Evolutionary conservation across 2,888 invertebrate genomes (phyloP), one percentile per base, ranked within the genome.

Genomic region (Brachyptera risi): DNA sequence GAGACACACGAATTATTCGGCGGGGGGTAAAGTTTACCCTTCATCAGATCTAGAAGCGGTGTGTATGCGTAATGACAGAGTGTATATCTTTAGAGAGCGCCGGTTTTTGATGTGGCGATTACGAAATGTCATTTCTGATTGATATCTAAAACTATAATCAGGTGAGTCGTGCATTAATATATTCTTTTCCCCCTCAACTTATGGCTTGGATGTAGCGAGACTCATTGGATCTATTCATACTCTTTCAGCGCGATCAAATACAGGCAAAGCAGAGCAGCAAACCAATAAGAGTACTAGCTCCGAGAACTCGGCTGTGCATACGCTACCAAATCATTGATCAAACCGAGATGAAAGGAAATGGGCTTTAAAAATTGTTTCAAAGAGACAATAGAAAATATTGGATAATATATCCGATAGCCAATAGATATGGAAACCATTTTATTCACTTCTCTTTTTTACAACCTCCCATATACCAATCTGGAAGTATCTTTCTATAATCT

Each of bases 311-410:
- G 26, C 50, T 27, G 17, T 19, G 35, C 19, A 44, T 17, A 4
- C 44, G 19, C 44, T 44, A 19, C 21, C 21, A 17, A 31, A 31
- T 31, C 31, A 47, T 24, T 47, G 47, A 54, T 19, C 19, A 21
- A 51, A 1, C 15, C 15, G 37, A 37, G 37, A 37, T 35, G 37
- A 54, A 54, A 37, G 54, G 23, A 54, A 54, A 54, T 31, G 23
- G 54, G 21, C 37, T 54, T 54, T 35, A 13, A n/a, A 54, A 54
- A 54, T 54, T 54, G 54, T 54, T 54, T 54, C 35, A 54, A 54
- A 54, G 37, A 54, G 54, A 54, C 54, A 54, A 54, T 54, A 54
- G 54, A 37, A 54, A n/a, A n/a, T n/a, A n/a, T n/a, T n/a, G n/a
- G n/a, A 54, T 54, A 54, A 54, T 54, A 37, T 37, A 54, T 31